Percentiles rank a stretch among this genome's conserved stretches.
phyloP scores from a whole-genome alignment of 1,140 invertebrate species.

The Diabrotica undecimpunctata region DNA sequence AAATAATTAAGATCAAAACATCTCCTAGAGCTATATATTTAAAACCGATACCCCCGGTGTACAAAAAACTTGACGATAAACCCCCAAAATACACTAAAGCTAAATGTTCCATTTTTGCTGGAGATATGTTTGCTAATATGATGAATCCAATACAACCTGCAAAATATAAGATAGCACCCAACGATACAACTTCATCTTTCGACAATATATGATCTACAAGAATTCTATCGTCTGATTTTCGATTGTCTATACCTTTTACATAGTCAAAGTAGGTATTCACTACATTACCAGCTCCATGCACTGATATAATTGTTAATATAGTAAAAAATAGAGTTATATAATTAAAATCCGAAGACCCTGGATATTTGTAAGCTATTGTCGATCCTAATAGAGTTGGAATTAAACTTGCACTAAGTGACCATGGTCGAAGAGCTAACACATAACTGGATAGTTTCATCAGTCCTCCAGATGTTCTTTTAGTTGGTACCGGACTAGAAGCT shows the following conservation, averaged over 20 bases:
- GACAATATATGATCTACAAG: constrained; percentile 85
- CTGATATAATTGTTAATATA: constrained; percentile 79
- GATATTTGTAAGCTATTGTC: constrained; percentile 76
- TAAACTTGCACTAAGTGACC: constrained; percentile 88
- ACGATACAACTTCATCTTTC: constrained; percentile 69
- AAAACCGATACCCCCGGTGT: constrained; percentile 89
- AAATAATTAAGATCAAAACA: constrained; percentile 85
- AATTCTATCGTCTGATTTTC: constrained; percentile 88
- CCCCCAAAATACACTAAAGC: constrained; percentile 94
- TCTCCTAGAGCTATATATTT: constrained; percentile 93
- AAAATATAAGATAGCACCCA: constrained; percentile 84
- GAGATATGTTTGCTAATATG: constrained; percentile 71
- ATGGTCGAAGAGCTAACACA: constrained; percentile 81
- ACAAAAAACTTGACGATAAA: constrained; percentile 90
- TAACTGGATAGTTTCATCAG: constrained; percentile 84
- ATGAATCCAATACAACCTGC: constrained; percentile 88
- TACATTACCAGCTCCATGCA: constrained; percentile 94
- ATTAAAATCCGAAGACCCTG: constrained; percentile 68
- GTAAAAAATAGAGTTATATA: constrained; percentile 76
- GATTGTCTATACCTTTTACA: constrained; percentile 86
- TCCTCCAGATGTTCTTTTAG: constrained; percentile 46
- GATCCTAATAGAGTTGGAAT: constrained; percentile 86
- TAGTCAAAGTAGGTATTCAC: constrained; percentile 97
- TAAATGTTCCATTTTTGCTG: constrained; percentile 89
- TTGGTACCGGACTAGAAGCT: constrained; percentile 4